A percentile compares a stretch with the other conserved stretches of the same genome.
Conservation (phyloP, 2,113 vertebrate genomes). For the Mus musculus region GRCm39 chr14:47507001-47507500, state of each 20-base stretch:
- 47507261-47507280: conserved; percentile 25
- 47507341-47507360: not conserved
- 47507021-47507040: conserved; percentile 29
- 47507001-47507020: not conserved
- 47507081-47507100: conserved; percentile 18
- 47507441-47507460: not conserved
- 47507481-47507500: not conserved
- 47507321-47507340: not conserved
- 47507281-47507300: not conserved
- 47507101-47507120: conserved; percentile 28
- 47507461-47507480: not conserved
- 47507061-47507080: conserved; percentile 38
- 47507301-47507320: too few relatives aligned
- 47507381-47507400: too few relatives aligned
- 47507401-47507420: not conserved
- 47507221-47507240: not conserved
- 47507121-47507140: not conserved
- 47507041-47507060: conserved; percentile 22
- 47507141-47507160: not conserved
- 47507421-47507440: not conserved
- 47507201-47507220: not conserved
- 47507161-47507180: not conserved
- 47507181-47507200: not conserved
- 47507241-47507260: not conserved
- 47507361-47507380: not conserved